These are phyloP conservation scores for Patella caerulea DNA, from an alignment of 2,888 invertebrate genomes.

Conservation along the genomic window DNA sequence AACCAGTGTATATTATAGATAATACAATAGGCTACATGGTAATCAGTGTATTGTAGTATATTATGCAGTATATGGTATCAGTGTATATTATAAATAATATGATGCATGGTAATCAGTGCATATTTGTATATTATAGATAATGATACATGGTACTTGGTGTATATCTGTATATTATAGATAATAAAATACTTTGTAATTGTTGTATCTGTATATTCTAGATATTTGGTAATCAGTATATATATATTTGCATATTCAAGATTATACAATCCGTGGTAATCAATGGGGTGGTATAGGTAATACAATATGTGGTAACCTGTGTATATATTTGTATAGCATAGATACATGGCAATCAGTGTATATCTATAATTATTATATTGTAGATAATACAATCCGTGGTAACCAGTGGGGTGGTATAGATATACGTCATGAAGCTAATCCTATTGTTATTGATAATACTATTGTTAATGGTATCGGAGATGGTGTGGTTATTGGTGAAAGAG, in stretches of 20 bases:
- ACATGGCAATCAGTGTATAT: background rate
- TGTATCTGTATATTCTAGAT: too few relatives aligned
- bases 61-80: too few relatives aligned
- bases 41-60: too few relatives aligned
- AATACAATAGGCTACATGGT: slow-evolving; percentile 43
- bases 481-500: slow-evolving; percentile 61
- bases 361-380: slow-evolving; percentile 36
- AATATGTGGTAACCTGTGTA: too few relatives aligned
- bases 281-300: too few relatives aligned
- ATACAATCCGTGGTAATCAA: too few relatives aligned
- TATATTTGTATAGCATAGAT: background rate
- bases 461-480: slow-evolving; percentile 66
- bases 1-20: slow-evolving; percentile 13
- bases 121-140: too few relatives aligned
- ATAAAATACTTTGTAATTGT: too few relatives aligned
- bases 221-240: too few relatives aligned
- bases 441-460: slow-evolving; percentile 58
- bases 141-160: background rate
- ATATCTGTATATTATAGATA: too few relatives aligned
- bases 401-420: slow-evolving; percentile 68
- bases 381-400: slow-evolving; percentile 63
- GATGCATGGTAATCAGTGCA: slow-evolving; percentile 30
- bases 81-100: slow-evolving; percentile 53
- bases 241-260: too few relatives aligned
- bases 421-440: slow-evolving; percentile 59